Conservation (phyloP, 2,113 vertebrate species). For the Cyphomyrus plagiostoma region DNA sequence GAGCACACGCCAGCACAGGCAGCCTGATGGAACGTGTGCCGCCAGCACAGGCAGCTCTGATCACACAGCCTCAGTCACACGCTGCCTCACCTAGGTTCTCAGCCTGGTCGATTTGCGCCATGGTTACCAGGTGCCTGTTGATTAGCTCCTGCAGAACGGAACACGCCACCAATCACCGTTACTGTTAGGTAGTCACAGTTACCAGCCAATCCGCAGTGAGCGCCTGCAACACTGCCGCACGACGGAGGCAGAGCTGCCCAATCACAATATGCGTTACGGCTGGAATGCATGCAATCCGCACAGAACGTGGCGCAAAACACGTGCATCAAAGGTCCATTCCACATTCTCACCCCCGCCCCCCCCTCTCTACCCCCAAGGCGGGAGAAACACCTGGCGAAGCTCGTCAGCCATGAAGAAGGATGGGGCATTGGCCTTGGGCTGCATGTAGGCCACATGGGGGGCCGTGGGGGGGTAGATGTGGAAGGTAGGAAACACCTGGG, state of each 20-base stretch:
- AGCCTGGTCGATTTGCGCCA: conserved; percentile 97
- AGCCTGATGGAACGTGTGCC: not conserved
- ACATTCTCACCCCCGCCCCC: not conserved
- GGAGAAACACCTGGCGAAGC: conserved; percentile 82
- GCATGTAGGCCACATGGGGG: conserved; percentile 98
- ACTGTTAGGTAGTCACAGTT: not conserved
- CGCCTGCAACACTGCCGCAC: not conserved
- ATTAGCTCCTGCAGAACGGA: conserved; percentile 81
- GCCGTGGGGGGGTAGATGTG: conserved; percentile 95
- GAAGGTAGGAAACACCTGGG: conserved; percentile 95
- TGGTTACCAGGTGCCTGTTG: conserved; percentile 96
- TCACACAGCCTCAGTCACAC: not conserved
- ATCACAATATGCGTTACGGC: not conserved
- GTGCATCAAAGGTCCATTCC: not conserved
- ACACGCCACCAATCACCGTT: conserved; percentile 13
- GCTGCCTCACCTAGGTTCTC: conserved; percentile 82
- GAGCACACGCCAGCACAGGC: not conserved
- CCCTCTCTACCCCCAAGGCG: not conserved
- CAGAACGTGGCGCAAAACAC: not conserved
- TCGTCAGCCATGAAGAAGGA: conserved; percentile 99
- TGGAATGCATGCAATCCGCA: not conserved
- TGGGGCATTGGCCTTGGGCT: conserved; percentile 97
- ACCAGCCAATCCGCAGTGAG: not conserved
- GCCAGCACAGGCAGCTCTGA: not conserved
- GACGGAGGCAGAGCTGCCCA: not conserved